Evolutionary conservation across 2,888 invertebrate genomes (phyloP).

Genomic region (Nipponacmea schrenckii): DNA sequence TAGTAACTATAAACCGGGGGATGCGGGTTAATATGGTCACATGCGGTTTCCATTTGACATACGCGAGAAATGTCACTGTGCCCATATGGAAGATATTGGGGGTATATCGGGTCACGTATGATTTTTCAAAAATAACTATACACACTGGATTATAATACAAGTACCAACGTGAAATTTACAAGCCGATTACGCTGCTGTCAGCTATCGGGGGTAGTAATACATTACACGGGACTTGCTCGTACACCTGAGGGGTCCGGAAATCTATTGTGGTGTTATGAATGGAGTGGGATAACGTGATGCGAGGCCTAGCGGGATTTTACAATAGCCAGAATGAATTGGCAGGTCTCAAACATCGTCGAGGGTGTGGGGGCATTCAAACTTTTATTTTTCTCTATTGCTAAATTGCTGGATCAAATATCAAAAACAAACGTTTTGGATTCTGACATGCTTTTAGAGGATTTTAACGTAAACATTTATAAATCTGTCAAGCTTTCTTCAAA

Average conservation of each 20-base stretch:
- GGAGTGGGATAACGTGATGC: neutral
- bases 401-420: neutral
- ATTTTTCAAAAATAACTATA: too few species aligned
- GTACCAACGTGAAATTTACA: too few species aligned
- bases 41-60: too few species aligned
- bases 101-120: too few species aligned
- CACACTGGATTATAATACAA: too few species aligned
- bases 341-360: neutral
- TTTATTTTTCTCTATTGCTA: neutral
- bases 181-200: too few species aligned
- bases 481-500: neutral
- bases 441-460: neutral
- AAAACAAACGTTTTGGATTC: neutral
- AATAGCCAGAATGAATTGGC: neutral
- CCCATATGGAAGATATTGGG: too few species aligned
- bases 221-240: neutral
- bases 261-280: neutral
- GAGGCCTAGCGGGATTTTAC: neutral
- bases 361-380: neutral
- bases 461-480: neutral
- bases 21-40: too few species aligned
- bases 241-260: constrained; percentile 6
- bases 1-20: too few species aligned
- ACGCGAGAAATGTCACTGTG: too few species aligned
- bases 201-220: neutral